These are phyloP conservation scores for Ochropleura plecta DNA, from an alignment of 2,888 invertebrate species.

Conservation along the genomic window DNA sequence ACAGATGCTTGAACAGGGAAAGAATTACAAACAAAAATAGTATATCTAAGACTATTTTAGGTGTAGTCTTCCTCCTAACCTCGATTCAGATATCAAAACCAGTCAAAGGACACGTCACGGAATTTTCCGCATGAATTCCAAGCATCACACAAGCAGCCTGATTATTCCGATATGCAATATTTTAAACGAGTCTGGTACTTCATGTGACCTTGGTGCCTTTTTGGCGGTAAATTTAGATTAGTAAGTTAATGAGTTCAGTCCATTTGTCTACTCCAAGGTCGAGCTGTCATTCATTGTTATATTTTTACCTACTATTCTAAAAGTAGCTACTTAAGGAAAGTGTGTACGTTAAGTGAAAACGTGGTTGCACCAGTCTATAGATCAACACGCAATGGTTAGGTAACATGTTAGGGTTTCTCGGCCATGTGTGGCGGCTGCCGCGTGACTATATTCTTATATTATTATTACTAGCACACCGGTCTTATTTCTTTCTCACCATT, in stretches of 20 bases:
- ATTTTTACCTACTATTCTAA: background rate
- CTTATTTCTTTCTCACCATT: background rate
- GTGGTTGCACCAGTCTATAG: conserved; percentile 18
- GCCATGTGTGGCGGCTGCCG: conserved; percentile 26
- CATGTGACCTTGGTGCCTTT: conserved; percentile 15
- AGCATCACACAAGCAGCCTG: conserved; percentile 15
- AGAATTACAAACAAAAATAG: background rate
- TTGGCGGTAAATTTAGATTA: conserved; percentile 1
- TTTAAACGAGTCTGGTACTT: conserved; percentile 3
- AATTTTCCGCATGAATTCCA: conserved; percentile 32
- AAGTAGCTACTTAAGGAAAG: conserved; percentile 13
- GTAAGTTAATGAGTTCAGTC: conserved; percentile 11
- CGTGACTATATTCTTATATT: conserved; percentile 32
- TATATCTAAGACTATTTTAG: conserved; percentile 10
- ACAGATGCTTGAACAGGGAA: conserved; percentile 3
- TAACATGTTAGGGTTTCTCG: conserved; percentile 44
- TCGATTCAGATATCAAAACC: conserved; percentile 40
- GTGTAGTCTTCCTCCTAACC: conserved; percentile 27
- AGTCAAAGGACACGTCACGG: conserved; percentile 26
- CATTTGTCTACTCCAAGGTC: conserved; percentile 22
- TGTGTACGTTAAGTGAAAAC: conserved; percentile 29
- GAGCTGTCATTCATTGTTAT: conserved; percentile 17
- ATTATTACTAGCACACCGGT: conserved; percentile 24
- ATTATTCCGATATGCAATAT: background rate
- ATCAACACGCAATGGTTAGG: conserved; percentile 41